phyloP scores from a whole-genome alignment of 1,140 invertebrate species.

The Heliothis virescens region DNA sequence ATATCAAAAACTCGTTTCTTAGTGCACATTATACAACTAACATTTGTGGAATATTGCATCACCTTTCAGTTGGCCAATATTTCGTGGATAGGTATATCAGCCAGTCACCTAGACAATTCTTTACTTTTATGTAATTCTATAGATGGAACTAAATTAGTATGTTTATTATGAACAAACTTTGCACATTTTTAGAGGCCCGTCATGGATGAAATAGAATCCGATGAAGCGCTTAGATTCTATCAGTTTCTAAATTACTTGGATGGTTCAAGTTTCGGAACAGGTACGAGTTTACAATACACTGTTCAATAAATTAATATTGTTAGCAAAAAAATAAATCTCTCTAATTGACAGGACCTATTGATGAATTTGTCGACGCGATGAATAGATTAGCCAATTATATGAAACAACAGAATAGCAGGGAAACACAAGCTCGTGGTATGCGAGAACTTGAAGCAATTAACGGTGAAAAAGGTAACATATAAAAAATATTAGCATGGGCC shows the following conservation, averaged over 20 bases:
- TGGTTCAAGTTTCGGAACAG: slow-evolving; percentile 80
- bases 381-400: slow-evolving; percentile 77
- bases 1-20: no score
- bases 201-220: slow-evolving; percentile 84
- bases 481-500: not conserved
- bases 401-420: slow-evolving; percentile 81
- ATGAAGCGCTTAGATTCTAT: slow-evolving; percentile 80
- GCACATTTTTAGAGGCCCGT: slow-evolving; percentile 72
- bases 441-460: slow-evolving; percentile 82
- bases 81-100: no score
- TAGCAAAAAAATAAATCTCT: not conserved
- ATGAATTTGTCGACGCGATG: slow-evolving; percentile 83
- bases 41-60: no score
- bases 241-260: slow-evolving; percentile 83
- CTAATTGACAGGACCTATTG: slow-evolving; percentile 72
- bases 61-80: no score
- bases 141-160: no score
- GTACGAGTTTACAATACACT: slow-evolving; percentile 51
- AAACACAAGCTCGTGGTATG: slow-evolving; percentile 79
- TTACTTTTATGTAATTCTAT: no score
- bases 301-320: not conserved
- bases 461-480: slow-evolving; percentile 74
- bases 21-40: no score
- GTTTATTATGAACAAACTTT: no score
- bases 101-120: no score